These are phyloP conservation scores for Conus ventricosus DNA, from an alignment of 1,140 invertebrate species.

Conservation along the genomic window DNA sequence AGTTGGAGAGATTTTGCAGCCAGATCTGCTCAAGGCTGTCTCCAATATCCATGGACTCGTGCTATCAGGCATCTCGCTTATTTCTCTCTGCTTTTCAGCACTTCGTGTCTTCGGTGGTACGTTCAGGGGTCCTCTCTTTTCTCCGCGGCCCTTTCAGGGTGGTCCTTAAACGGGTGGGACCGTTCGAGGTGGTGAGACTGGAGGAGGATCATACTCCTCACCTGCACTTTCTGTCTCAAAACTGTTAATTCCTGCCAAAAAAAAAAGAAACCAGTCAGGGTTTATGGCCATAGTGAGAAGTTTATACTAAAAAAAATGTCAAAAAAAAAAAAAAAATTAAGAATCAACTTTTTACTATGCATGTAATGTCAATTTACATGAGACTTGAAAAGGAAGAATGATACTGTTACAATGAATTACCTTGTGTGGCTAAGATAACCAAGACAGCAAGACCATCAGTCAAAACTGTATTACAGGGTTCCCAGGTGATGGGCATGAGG, in stretches of 20 bases:
- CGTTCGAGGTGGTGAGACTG: background rate
- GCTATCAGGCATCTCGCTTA: background rate
- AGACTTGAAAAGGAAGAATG: too few species aligned
- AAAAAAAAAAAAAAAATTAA: too few species aligned
- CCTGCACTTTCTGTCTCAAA: background rate
- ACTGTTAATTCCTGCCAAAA: background rate
- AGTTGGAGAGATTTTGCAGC: background rate
- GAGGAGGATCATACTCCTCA: constrained; percentile 4
- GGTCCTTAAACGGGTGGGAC: background rate
- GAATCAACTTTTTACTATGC: too few species aligned
- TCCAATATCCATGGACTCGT: background rate
- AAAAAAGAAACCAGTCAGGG: background rate
- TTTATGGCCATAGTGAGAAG: too few species aligned
- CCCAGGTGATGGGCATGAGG: too few species aligned
- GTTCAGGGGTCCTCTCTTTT: background rate
- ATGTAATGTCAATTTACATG: too few species aligned
- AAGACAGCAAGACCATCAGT: too few species aligned
- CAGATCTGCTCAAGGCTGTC: background rate
- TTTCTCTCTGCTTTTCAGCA: background rate
- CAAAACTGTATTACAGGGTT: too few species aligned
- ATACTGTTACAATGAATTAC: too few species aligned
- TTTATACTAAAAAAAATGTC: too few species aligned
- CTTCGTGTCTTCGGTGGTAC: background rate
- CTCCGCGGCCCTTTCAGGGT: background rate
- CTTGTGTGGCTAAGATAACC: too few species aligned